These are phyloP conservation scores for Molanna angustata DNA, from an alignment of 2,888 invertebrate species.

Conservation along the genomic window DNA sequence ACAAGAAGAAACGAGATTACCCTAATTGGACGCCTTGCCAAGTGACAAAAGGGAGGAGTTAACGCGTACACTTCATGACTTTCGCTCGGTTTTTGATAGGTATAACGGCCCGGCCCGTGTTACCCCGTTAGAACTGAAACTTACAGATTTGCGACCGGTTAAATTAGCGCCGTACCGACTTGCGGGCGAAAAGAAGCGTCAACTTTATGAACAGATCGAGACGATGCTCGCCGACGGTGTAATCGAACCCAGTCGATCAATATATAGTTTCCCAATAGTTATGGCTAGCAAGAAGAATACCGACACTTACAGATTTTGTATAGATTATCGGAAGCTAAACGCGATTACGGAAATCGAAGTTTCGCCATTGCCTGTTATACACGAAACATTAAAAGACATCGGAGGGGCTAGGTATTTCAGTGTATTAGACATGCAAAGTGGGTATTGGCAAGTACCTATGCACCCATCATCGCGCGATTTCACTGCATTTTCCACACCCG, in stretches of 20 bases:
- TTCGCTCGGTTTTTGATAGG: no score
- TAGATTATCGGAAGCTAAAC: neutral
- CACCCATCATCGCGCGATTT: neutral
- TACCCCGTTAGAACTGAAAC: no score
- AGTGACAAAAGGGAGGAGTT: no score
- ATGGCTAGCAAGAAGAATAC: neutral
- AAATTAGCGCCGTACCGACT: no score
- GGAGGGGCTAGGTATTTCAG: no score
- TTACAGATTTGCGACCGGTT: no score
- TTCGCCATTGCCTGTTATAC: neutral
- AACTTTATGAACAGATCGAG: neutral
- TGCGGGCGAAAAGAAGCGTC: no score
- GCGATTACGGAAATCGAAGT: neutral
- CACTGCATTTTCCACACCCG: constrained; percentile 5
- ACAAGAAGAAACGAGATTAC: no score
- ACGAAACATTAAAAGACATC: neutral
- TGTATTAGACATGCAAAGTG: neutral
- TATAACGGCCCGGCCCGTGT: no score
- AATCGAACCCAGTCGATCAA: neutral
- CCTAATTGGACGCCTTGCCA: no score
- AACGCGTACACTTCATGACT: no score
- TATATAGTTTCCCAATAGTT: neutral
- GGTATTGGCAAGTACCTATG: constrained; percentile 1
- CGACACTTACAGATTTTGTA: neutral
- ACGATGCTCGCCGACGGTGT: neutral